These are phyloP conservation scores for Diarsia mendica DNA, from an alignment of 2,888 invertebrate species.

Conservation along the genomic window DNA sequence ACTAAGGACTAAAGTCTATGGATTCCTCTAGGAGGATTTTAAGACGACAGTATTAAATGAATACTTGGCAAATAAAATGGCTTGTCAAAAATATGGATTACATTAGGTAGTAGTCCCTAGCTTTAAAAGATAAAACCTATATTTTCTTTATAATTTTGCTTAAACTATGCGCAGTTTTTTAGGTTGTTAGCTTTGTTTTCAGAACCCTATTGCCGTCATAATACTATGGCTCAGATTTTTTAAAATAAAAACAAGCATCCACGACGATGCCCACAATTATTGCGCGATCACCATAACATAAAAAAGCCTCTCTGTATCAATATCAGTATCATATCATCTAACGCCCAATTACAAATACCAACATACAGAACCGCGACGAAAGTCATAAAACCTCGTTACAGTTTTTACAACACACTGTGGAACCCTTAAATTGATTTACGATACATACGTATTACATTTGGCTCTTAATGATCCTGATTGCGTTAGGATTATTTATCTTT, in stretches of 20 bases:
- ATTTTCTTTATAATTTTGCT: too few species aligned
- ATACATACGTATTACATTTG: constrained; percentile 58
- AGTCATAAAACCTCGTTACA: constrained; percentile 64
- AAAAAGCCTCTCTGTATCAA: constrained; percentile 24
- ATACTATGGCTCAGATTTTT: not conserved
- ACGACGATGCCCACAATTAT: not conserved
- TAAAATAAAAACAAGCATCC: not conserved
- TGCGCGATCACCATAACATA: constrained; percentile 21
- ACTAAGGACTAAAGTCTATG: too few species aligned
- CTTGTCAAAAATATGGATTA: too few species aligned
- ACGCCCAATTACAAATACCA: constrained; percentile 52
- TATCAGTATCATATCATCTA: constrained; percentile 47
- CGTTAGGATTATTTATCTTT: constrained; percentile 63
- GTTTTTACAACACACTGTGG: constrained; percentile 63
- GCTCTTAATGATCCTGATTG: constrained; percentile 62
- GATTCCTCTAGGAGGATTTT: too few species aligned
- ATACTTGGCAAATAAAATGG: too few species aligned
- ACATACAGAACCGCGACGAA: constrained; percentile 60
- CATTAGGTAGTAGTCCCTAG: too few species aligned
- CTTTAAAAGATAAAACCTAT: too few species aligned
- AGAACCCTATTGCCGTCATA: not conserved
- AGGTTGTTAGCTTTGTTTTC: not conserved
- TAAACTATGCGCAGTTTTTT: too few species aligned
- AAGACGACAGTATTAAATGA: too few species aligned
- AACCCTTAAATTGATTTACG: constrained; percentile 66